Base-by-base conservation (phyloP, 2,888 invertebrate species). In the Andrena bicolor region DNA sequence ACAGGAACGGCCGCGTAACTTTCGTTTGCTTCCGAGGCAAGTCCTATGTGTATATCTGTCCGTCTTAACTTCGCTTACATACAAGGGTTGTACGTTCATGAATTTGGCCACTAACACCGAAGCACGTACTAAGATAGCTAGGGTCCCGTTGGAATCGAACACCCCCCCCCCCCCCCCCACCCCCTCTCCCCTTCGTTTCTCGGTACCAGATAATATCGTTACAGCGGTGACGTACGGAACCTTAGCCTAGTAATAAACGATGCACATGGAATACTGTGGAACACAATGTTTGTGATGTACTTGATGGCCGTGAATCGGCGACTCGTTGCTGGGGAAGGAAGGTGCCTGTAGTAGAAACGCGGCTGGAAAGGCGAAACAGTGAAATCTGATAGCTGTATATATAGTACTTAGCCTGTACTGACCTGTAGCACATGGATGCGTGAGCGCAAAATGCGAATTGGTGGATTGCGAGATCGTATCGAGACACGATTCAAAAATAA, bases 371-470 rank as follows among this genome's bases (percentile, higher is more conserved):
- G 48, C 48, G 28, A 69, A 68, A 53, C 13, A 71, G 68, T 72
- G 61, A 79, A 83, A 75, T 79, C 61, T 76, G 90, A 89, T 92
- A 93, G 92, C 92, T 92, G 91, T 93, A 92, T 92, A 92, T 92
- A 88, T 92, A 91, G 92, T 92, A 92, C 91, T 41, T 93, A 93
- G 94, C 93, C 93, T 93, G 94, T 94, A 94, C 94, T 94, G 94
- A 94, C 94, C 94, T 94, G 93, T 94, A 94, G 94, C 94, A 94
- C 94, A 94, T 94, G 94, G 94, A 94, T 94, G 93, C 93, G 92
- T 92, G 91, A 93, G 92, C 90, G 87, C 89, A 87, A 89, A 86
- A 90, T 90, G 91, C 41, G 41, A 41, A 91, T 92, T 93, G 89
- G 92, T 92, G 93, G 92, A 93, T 92, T 92, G 92, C 90, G 92